Base-by-base conservation (phyloP, 37 sponge, comb jelly and placozoan species). In the Ianthella basta region DNA sequence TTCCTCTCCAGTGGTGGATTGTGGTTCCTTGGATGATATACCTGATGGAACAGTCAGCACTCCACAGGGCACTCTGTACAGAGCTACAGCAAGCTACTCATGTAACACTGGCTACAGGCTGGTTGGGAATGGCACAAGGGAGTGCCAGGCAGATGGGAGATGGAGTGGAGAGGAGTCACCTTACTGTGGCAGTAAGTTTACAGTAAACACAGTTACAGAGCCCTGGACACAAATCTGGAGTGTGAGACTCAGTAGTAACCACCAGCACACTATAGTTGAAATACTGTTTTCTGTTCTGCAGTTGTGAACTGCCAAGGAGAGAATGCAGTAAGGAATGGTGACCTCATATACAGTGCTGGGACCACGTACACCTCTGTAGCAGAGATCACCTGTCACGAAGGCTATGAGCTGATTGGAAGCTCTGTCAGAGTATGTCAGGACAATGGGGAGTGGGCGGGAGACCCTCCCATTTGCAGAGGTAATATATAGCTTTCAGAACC, bases 321-420 rank as follows among this genome's bases (percentile, higher is more conserved):
- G 53, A n/a, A 36, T 75, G 44, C 53, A 25, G 54, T 75, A 4
- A 24, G 40, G 37, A 41, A 36, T 41, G 78, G 78, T 25, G 78
- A 75, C 37, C 1, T 75, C n/a, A 41, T 50, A 75, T 75, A 41
- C 25, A 75, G 78, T 41, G 8, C 50, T 3, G 78, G 78, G 6
- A 75, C 78, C 21, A 50, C 78, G 1, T 75, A 53, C 78, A 36
- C 24, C 5, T 75, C 78, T 36, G 78, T 75, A 16, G 78, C 78
- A 40, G 24, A 40, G 53, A 23, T 53, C 37, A 53, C 37, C 21
- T 75, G 78, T 53, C 54, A 75, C 25, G 37, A 30, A 40, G 78
- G 78, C 20, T 75, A 75, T 50, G 54, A 25, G 54, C 54, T 75
- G 25, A 15, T 40, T n/a, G 44, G 54, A 12, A n/a, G 44, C 20